Evolutionary conservation across 1,140 invertebrate species (phyloP), one percentile per base, ranked within the genome.

Genomic region (Sitophilus oryzae): DNA sequence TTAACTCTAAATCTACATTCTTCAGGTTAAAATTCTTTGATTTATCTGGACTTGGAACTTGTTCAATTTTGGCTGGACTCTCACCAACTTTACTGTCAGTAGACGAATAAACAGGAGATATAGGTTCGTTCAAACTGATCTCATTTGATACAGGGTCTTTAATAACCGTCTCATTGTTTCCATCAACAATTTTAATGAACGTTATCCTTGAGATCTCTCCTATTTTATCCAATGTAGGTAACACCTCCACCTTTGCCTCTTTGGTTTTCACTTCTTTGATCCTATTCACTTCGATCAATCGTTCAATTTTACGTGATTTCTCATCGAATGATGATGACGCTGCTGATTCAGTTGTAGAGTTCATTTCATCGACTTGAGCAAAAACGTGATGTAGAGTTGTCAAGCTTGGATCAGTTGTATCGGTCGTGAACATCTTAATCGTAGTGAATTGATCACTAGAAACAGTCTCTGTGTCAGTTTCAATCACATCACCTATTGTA

Each of bases 201-300:
- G 79, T 82, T 44, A 79, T 78, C 60, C 82, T 73, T 66, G 78
- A 82, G 0, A 84, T 80, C 70, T 81, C 81, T 47, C 82, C 81
- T 51, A 83, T 77, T 74, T 79, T 79, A 63, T 82, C 78, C 2
- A 82, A 63, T 8, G 74, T 76, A 3, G 80, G 79, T 63, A 78
- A 72, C 44, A 75, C 75, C 62, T 80, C 77, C 37, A 79, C 68
- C 40, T 66, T 65, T 8, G 35, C 61, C 64, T 78, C 72, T 67
- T 82, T 80, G 0, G 79, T 79, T 34, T 79, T 77, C 11, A 83
- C 77, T 71, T 84, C 80, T 1, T 82, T 79, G 52, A 82, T 76
- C 67, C 82, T 75, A 66, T 80, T 83, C 4, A 84, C 74, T 60
- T 82, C 80, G 56, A 82, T 80, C 8, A 83, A 62, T 68, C 81